Conservation (phyloP, 2,797 vertebrate genomes). For the Columba guinea region DNA sequence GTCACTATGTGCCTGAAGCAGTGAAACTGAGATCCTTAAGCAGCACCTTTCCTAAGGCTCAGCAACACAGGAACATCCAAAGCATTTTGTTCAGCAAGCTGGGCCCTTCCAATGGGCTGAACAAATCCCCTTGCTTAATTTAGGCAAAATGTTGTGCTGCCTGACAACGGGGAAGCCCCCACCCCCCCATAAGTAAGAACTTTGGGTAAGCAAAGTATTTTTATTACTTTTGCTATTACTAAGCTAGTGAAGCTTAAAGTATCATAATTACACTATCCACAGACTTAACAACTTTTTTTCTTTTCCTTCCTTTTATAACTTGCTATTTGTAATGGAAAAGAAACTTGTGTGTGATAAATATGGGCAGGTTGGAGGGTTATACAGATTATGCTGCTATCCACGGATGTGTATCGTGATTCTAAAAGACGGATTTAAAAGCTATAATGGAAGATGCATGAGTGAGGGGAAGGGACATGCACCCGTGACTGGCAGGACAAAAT, state of each 20-base stretch:
- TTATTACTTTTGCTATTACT: constrained; percentile 60
- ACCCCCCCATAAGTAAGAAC: constrained; percentile 13
- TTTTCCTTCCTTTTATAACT: constrained; percentile 7
- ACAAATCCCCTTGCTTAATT: constrained; percentile 1
- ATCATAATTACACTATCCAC: constrained; percentile 47
- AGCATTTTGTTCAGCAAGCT: neutral
- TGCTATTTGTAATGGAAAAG: constrained; percentile 26
- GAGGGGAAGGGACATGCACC: neutral
- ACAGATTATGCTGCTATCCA: neutral
- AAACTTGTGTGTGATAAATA: neutral
- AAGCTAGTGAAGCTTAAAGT: constrained; percentile 38
- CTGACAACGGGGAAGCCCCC: constrained; percentile 48
- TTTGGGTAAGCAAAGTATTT: constrained; percentile 41
- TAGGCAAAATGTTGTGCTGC: constrained; percentile 18
- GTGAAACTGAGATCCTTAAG: neutral
- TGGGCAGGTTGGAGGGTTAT: neutral
- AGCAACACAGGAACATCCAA: neutral
- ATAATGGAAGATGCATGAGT: neutral
- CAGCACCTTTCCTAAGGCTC: neutral
- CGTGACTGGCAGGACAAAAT: neutral
- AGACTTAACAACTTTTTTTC: neutral
- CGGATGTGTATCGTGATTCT: neutral
- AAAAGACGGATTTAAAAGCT: neutral
- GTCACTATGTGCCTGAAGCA: neutral
- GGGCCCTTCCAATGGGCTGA: neutral